Evolutionary conservation across 2,113 vertebrate genomes (phyloP).

Genomic region (Campylomormyrus tamandua): DNA sequence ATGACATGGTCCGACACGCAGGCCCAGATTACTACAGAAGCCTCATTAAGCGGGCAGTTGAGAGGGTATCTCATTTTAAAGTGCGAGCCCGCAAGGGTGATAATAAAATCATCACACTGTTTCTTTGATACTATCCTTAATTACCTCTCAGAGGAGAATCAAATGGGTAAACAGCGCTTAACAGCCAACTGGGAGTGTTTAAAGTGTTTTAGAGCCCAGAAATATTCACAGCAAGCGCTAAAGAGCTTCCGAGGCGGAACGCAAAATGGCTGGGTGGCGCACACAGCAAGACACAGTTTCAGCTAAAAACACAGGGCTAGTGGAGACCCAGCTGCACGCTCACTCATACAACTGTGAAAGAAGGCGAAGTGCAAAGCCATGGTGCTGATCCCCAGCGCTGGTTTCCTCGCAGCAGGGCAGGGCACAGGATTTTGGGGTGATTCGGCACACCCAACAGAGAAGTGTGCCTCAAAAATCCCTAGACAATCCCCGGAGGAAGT

Average conservation of each 20-base stretch:
- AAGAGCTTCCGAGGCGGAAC: background rate
- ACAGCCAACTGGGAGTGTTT: slow-evolving; percentile 50
- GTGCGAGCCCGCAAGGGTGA: slow-evolving; percentile 30
- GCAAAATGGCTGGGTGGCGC: background rate
- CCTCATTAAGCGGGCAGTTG: background rate
- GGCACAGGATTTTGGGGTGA: background rate
- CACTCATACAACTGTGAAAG: background rate
- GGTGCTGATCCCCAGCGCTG: background rate
- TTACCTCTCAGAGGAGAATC: slow-evolving; percentile 63
- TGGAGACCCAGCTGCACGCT: background rate
- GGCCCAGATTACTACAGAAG: background rate
- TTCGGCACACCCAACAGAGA: background rate
- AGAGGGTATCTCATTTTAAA: slow-evolving; percentile 28
- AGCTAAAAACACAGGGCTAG: background rate
- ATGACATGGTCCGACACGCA: background rate
- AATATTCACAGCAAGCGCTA: slow-evolving; percentile 6
- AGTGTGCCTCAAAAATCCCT: background rate
- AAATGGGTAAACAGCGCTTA: slow-evolving; percentile 62
- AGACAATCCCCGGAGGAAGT: background rate
- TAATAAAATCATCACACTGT: slow-evolving; percentile 45
- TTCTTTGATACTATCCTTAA: slow-evolving; percentile 53
- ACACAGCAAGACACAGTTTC: background rate
- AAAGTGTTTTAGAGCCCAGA: slow-evolving; percentile 15
- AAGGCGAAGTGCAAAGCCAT: background rate
- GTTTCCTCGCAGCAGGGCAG: background rate